A percentile compares a stretch with the other conserved stretches of the same genome.
phyloP scores from a whole-genome alignment of 1,140 invertebrate species.

The Nephila pilipes region DNA sequence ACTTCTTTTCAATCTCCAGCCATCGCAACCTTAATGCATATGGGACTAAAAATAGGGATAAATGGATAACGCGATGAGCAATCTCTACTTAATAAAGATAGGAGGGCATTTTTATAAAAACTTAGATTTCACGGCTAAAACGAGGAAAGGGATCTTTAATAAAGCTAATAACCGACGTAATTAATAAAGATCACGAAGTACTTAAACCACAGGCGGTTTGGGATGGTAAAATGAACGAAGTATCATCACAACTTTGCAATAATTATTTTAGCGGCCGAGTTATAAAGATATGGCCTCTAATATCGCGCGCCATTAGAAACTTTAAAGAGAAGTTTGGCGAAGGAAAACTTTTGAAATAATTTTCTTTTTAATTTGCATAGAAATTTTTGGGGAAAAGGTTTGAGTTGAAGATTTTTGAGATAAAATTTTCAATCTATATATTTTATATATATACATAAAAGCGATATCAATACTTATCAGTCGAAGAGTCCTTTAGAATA shows the following conservation, averaged over 20 bases:
- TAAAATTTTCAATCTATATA: no score
- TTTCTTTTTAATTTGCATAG: no score
- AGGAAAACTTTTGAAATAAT: not conserved
- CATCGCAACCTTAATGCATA: not conserved
- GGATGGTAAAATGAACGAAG: not conserved
- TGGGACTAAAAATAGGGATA: constrained; percentile 20
- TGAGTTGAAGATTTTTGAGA: no score
- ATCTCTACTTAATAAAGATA: not conserved
- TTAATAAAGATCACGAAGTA: constrained; percentile 59
- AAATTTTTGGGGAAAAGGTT: no score
- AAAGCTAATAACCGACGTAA: constrained; percentile 57
- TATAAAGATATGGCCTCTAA: not conserved
- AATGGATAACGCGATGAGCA: not conserved
- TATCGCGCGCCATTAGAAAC: not conserved
- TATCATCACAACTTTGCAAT: not conserved
- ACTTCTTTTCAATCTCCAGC: not conserved
- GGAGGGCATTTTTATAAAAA: not conserved
- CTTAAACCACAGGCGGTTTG: constrained; percentile 43
- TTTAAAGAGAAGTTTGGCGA: not conserved
- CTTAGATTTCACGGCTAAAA: not conserved
- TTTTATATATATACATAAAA: no score
- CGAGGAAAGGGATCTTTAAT: not conserved
- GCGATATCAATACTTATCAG: no score
- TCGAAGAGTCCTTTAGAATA: no score
- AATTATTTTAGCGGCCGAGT: not conserved